Evolutionary conservation across 2,888 invertebrate genomes (phyloP).

Genomic region (Syritta pipiens): DNA sequence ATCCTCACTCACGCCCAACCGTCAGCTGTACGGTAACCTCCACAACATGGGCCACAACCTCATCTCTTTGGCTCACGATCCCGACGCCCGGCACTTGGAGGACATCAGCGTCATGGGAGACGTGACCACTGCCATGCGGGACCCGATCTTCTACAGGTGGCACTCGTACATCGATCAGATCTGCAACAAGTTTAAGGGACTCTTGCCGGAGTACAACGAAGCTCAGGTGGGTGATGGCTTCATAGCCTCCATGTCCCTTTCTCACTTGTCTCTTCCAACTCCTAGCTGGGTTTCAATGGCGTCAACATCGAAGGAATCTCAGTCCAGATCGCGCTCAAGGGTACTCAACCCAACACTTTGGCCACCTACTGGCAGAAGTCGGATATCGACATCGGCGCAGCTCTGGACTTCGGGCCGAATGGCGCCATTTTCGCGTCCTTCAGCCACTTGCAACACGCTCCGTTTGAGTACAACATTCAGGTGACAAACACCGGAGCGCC

Average conservation of each 20-base stretch:
- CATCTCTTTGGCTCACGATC: constrained; percentile 89
- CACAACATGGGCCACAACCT: constrained; percentile 90
- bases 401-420: constrained; percentile 88
- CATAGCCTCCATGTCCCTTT: background rate
- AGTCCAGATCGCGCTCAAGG: constrained; percentile 71
- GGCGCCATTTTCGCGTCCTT: constrained; percentile 86
- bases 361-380: constrained; percentile 90
- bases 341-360: constrained; percentile 81
- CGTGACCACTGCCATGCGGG: constrained; percentile 91
- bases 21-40: constrained; percentile 76
- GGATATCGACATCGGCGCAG: constrained; percentile 88
- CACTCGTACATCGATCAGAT: constrained; percentile 88
- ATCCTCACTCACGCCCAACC: constrained; percentile 84
- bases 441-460: constrained; percentile 88
- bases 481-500: constrained; percentile 81
- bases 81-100: constrained; percentile 86
- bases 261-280: background rate
- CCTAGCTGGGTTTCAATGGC: constrained; percentile 45
- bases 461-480: constrained; percentile 84
- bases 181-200: constrained; percentile 86
- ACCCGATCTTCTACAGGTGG: constrained; percentile 92
- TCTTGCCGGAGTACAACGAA: constrained; percentile 81
- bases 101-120: constrained; percentile 89
- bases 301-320: constrained; percentile 70
- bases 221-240: constrained; percentile 80